Percentiles rank a stretch among this genome's conserved stretches.
These are phyloP conservation scores for Syngnathoides biaculeatus DNA, from an alignment of 2,113 vertebrate species.

Conservation along the genomic window DNA sequence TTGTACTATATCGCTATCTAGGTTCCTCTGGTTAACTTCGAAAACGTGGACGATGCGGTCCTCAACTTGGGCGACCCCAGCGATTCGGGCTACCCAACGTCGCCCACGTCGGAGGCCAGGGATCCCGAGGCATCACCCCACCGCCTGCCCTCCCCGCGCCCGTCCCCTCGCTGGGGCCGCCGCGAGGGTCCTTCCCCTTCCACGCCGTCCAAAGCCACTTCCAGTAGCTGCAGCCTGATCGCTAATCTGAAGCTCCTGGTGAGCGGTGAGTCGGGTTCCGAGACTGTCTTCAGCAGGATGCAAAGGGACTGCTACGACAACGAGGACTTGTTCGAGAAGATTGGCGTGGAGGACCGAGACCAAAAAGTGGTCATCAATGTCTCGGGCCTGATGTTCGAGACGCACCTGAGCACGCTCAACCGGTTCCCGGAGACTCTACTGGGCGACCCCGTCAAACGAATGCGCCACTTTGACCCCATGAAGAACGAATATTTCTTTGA, in stretches of 20 bases:
- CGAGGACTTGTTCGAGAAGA: constrained; percentile 78
- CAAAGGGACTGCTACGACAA: constrained; percentile 77
- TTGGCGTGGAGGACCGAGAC: constrained; percentile 78
- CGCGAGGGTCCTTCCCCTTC: constrained; percentile 50
- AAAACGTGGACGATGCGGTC: constrained; percentile 85
- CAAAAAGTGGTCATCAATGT: constrained; percentile 93
- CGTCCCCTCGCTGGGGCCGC: constrained; percentile 55
- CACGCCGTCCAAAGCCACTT: constrained; percentile 70
- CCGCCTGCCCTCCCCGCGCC: constrained; percentile 56
- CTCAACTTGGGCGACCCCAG: constrained; percentile 76
- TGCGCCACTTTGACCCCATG: constrained; percentile 93
- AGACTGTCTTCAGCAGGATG: constrained; percentile 84
- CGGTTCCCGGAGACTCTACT: constrained; percentile 91
- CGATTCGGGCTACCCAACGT: constrained; percentile 79
- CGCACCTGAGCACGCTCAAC: constrained; percentile 84
- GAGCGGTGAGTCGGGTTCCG: constrained; percentile 80
- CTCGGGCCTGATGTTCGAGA: constrained; percentile 91
- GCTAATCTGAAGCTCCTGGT: constrained; percentile 82
- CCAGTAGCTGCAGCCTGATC: constrained; percentile 81
- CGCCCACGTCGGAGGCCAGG: constrained; percentile 65
- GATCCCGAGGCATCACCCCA: constrained; percentile 61
- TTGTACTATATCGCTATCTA: not conserved
- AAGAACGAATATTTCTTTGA: constrained; percentile 97
- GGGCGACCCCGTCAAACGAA: constrained; percentile 85
- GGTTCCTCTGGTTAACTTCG: constrained; percentile 87